Percentiles rank a stretch among this genome's conserved stretches.
These are phyloP conservation scores for Catocala nupta DNA, from an alignment of 2,888 invertebrate genomes.

Conservation along the genomic window DNA sequence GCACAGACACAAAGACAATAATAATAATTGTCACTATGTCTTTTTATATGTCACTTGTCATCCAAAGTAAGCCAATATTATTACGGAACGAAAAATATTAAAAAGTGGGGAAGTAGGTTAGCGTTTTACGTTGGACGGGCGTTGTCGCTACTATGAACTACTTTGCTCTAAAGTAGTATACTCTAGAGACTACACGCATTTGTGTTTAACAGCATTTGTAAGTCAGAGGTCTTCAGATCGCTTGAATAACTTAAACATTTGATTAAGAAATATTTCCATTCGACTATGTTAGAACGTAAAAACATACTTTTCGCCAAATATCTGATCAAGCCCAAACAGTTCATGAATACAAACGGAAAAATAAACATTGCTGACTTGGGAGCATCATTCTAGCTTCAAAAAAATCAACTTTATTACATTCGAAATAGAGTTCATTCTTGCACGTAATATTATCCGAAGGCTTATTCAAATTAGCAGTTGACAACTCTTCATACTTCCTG, in stretches of 20 bases:
- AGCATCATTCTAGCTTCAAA: not conserved
- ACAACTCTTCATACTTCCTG: constrained; percentile 48
- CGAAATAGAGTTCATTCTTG: not conserved
- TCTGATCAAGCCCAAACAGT: not conserved
- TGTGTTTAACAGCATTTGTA: not conserved
- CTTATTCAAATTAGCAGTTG: constrained; percentile 47
- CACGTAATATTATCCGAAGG: constrained; percentile 28
- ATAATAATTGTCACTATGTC: too few species aligned
- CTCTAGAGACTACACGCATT: too few species aligned
- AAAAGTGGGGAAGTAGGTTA: constrained; percentile 5
- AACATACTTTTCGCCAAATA: not conserved
- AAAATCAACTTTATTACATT: not conserved
- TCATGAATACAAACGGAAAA: constrained; percentile 15
- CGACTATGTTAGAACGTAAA: too few species aligned
- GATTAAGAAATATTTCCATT: too few species aligned
- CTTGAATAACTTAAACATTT: not conserved
- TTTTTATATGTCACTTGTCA: too few species aligned
- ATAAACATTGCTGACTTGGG: constrained; percentile 18
- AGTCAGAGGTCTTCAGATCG: not conserved
- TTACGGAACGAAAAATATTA: not conserved
- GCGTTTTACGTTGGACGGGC: not conserved
- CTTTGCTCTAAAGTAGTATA: not conserved
- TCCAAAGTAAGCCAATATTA: too few species aligned
- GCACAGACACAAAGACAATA: too few species aligned
- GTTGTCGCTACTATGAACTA: not conserved